Conservation (phyloP, 1,140 invertebrate genomes). For the Kradibia gibbosae region DNA sequence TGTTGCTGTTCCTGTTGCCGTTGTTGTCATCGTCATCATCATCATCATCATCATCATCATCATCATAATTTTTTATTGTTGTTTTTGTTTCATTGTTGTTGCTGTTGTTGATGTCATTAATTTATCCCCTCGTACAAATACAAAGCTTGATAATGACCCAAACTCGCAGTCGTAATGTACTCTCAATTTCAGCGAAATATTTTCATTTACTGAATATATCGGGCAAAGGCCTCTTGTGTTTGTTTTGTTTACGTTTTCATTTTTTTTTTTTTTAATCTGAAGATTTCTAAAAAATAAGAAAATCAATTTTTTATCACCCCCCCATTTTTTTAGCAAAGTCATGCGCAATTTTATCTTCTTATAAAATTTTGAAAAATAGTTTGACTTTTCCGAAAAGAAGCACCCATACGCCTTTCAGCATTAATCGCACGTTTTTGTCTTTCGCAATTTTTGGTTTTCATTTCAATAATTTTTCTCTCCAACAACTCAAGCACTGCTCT, state of each 20-base stretch:
- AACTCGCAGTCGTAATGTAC: conserved; percentile 51
- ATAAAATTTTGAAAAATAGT: conserved; percentile 73
- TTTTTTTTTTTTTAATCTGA: conserved; percentile 37
- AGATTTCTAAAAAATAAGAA: conserved; percentile 52
- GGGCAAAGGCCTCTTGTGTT: conserved; percentile 62
- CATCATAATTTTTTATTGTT: too few species aligned
- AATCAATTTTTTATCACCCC: conserved; percentile 50
- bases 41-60: too few species aligned
- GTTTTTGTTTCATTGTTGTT: too few species aligned
- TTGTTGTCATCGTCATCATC: too few species aligned
- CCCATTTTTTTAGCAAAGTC: conserved; percentile 50
- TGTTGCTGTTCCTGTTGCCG: too few species aligned
- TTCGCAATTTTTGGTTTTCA: conserved; percentile 21
- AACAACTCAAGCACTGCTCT: neutral
- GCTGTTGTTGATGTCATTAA: conserved; percentile 67
- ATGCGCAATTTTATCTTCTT: conserved; percentile 60
- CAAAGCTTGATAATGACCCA: conserved; percentile 56
- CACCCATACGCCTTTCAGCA: conserved; percentile 54
- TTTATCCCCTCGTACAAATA: conserved; percentile 64
- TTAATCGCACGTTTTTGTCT: conserved; percentile 44
- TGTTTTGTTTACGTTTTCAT: conserved; percentile 60
- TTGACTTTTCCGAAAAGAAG: conserved; percentile 66
- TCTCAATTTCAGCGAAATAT: conserved; percentile 49
- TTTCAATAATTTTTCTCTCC: conserved; percentile 26
- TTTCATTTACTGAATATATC: conserved; percentile 50